Evolutionary conservation across 2,888 invertebrate genomes (phyloP), one percentile per base, ranked within the genome.

Genomic region (Hanleya hanleyi): DNA sequence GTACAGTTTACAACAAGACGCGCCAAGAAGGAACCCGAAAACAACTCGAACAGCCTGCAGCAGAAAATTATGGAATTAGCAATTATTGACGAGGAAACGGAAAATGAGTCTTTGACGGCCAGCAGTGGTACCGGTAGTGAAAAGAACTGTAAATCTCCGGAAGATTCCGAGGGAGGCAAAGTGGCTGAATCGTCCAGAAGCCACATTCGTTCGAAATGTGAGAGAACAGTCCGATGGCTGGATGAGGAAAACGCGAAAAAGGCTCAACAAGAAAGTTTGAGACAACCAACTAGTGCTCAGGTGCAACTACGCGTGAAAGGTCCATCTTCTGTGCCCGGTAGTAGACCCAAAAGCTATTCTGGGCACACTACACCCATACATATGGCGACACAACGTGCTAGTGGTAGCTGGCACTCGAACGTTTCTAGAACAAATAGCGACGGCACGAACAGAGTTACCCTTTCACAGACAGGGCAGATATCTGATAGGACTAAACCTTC

Each of bases 171-270:
- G 15, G 57, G 29, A 4, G 29, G 15, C 4, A 15, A 15, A 22
- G 12, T 29, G 12, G 12, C 22, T 15, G 22, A 22, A 57, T 32
- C 22, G 15, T 15, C 12, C 4, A 57, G 29, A 26, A 26, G 29
- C 4, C 57, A 57, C 12, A 41, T 12, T 18, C 22, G 57, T 22
- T 57, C 7, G 15, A 57, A 57, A 29, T 22, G 26, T 15, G 57
- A 57, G 29, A 57, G 57, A 57, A 57, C 57, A 29, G 57, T 57
- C 29, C 57, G 57, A 22, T 57, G 57, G 57, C 29, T 57, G 26
- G 57, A 57, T 32, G 57, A 57, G 29, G 57, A 57, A 57, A 57
- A 29, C 32, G 57, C 57, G 3, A 57, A 57, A 9, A 47, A 47
- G 22, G 18, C 47, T 4, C 47, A 47, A 22, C 18, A 47, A 18